phyloP scores from a whole-genome alignment of 35 echinoderm and acorn worm genomes.

The Apostichopus japonicus region DNA sequence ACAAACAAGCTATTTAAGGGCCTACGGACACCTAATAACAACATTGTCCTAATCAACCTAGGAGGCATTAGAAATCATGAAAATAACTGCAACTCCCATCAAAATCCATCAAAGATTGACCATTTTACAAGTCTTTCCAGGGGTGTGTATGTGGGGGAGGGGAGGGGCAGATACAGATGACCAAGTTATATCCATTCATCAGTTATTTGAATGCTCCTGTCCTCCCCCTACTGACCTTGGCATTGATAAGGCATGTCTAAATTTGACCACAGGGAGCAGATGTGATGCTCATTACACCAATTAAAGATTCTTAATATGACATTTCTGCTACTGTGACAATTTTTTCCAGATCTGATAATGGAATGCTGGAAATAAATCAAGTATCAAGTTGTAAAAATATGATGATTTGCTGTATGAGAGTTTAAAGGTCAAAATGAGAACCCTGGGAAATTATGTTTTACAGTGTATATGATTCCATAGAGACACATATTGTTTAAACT shows the following conservation, averaged over 20 bases:
- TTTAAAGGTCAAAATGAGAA: not conserved
- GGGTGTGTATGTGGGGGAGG: no score
- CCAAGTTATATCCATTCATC: no score
- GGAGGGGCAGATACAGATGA: no score
- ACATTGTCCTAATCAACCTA: no score
- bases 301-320: constrained; percentile 1
- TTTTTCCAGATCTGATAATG: not conserved
- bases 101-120: no score
- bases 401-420: not conserved
- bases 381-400: not conserved
- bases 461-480: no score
- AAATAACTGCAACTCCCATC: no score
- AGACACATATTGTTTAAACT: no score
- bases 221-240: not conserved
- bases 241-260: constrained; percentile 1
- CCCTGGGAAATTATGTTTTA: not conserved
- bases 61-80: no score
- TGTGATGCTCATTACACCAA: not conserved
- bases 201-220: not conserved
- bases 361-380: not conserved
- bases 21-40: no score
- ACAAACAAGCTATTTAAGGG: no score
- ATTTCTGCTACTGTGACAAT: not conserved
- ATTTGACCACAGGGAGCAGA: not conserved
- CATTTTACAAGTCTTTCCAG: no score